These are phyloP conservation scores for Nannospalax galili DNA, from an alignment of 2,113 vertebrate genomes.

Conservation along the genomic window DNA sequence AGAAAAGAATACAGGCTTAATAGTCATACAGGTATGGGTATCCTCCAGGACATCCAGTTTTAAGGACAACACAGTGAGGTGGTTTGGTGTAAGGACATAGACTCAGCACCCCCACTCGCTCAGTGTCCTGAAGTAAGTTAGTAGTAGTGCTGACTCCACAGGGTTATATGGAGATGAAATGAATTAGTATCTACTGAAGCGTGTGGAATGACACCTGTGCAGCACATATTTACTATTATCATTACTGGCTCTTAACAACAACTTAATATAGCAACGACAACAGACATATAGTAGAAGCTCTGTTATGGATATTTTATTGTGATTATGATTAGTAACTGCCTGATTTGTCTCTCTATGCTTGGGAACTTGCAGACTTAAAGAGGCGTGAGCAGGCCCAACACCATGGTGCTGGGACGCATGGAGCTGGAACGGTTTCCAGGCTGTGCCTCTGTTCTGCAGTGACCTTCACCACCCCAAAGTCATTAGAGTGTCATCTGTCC, in stretches of 20 bases:
- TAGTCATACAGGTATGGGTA: neutral
- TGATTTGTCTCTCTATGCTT: neutral
- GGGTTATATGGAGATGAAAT: neutral
- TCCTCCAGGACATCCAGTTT: neutral
- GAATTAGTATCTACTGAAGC: neutral
- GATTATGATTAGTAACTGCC: neutral
- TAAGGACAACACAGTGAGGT: neutral
- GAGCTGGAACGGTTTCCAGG: neutral
- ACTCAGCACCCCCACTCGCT: neutral
- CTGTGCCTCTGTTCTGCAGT: neutral
- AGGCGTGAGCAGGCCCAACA: neutral
- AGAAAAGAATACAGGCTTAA: neutral
- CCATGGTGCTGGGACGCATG: neutral
- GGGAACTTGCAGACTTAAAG: neutral
- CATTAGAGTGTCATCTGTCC: conserved; percentile 8
- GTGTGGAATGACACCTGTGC: neutral
- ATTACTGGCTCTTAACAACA: neutral
- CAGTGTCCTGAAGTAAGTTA: neutral
- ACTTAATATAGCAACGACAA: neutral
- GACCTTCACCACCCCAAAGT: neutral
- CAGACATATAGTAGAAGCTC: too few relatives aligned
- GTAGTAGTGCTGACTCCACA: neutral
- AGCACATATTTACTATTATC: neutral
- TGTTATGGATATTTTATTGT: conserved; percentile 27
- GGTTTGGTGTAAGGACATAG: neutral